A percentile compares a stretch with the other conserved stretches of the same genome.
These are phyloP conservation scores for Pipistrellus pipistrellus DNA, from an alignment of 2,797 vertebrate genomes.

Conservation along the genomic window DNA sequence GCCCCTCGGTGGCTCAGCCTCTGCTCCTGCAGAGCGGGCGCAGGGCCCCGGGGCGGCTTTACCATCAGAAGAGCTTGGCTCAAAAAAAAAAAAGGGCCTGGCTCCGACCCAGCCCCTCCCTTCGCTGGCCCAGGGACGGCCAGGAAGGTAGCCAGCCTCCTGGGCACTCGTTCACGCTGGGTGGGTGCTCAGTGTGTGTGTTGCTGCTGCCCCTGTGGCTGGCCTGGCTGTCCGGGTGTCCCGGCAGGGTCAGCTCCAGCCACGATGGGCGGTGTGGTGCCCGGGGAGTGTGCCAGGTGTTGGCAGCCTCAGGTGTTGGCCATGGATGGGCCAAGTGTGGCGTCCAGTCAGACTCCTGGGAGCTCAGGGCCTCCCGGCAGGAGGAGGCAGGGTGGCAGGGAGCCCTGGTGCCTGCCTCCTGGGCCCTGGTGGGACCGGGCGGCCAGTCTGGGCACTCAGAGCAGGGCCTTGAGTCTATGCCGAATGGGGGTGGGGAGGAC, in stretches of 20 bases:
- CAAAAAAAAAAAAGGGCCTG: neutral
- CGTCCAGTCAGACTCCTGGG: constrained; percentile 63
- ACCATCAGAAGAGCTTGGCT: neutral
- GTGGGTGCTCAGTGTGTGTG: too few species aligned
- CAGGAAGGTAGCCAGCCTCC: too few species aligned
- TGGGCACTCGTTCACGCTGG: too few species aligned
- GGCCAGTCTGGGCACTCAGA: neutral
- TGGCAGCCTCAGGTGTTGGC: constrained; percentile 8
- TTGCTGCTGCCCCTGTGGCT: neutral
- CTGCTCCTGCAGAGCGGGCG: neutral
- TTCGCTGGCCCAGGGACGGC: too few species aligned
- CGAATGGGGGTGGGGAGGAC: neutral
- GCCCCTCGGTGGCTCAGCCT: neutral
- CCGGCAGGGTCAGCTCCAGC: neutral
- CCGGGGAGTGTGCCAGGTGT: constrained; percentile 23
- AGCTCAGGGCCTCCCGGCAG: neutral
- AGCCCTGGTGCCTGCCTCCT: neutral
- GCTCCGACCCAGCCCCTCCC: too few species aligned
- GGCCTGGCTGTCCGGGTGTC: constrained; percentile 34
- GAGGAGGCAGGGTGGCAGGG: neutral
- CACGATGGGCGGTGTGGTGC: neutral
- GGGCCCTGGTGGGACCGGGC: neutral
- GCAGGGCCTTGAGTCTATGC: neutral
- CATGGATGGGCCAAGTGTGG: constrained; percentile 8
- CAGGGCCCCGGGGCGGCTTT: neutral